Evolutionary conservation across 2,113 vertebrate genomes (phyloP), one percentile per base, ranked within the genome.

Genomic region (Mola mola): DNA sequence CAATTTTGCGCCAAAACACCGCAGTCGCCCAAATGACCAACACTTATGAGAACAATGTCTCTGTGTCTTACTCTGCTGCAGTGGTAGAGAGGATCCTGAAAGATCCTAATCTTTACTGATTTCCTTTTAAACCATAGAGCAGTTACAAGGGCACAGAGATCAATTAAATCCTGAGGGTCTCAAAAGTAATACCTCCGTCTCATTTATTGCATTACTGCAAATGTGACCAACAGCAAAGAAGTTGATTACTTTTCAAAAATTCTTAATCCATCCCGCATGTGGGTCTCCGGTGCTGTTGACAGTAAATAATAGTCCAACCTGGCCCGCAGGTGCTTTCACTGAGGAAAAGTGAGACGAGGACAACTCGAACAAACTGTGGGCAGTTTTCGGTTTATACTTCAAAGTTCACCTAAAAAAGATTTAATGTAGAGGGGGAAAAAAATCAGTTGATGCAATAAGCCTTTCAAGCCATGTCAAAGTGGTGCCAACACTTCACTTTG

Each of bases 301-400:
- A 38, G 84, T 86, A 85, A 88, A 88, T 81, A 81, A 17, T 1
- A 31, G 25, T 62, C 11, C 0, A 48, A 61, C 13, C 56, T 63
- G 70, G 72, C 66, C 46, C 50, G 56, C 85, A 72, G 76, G 77
- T 82, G 78, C 52, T 51, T 65, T 51, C 24, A 16, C 48, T 20
- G 48, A 29, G 13, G 38, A 15, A 67, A 51, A 56, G 41, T 40
- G 24, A 41, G 41, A 44, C 37, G 29, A 47, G n/a, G 62, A 62
- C 29, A 52, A 46, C 38, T 0, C 26, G 9, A 46, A 34, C 49
- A 44, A 21, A 26, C 17, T n/a, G 9, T 4, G 25, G 11, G 10
- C 25, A 8, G 15, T 65, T 51, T 46, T 53, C 19, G 17, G 42
- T 37, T 19, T 29, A 19, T 25, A 10, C 24, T 58, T 25, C 1